Evolutionary conservation across 2,888 invertebrate species (phyloP), one percentile per base, ranked within the genome.

Genomic region (Siphlonurus alternatus): DNA sequence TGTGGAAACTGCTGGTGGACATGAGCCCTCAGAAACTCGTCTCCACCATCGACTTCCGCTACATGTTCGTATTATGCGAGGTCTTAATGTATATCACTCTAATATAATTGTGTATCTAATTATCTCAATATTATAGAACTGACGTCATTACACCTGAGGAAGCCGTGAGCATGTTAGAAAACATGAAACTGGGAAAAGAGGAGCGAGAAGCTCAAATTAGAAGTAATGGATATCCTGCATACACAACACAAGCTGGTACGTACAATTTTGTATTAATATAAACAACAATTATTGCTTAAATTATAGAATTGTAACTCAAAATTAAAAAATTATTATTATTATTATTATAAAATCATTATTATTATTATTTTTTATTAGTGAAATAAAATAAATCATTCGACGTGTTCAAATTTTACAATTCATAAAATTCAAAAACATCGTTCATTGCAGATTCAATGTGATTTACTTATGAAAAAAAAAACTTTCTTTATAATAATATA

Each of bases 191-290:
- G 1, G 81, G 81, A 0, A 87, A 84, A 74, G 76, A 80, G 1
- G 76, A 82, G 18, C 78, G 92, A 70, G 83, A 89, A 70, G 75
- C 81, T 63, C 77, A 80, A 66, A 75, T 93, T 65, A 69, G 78
- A 63, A 74, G 79, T 61, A 79, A 80, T 22, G 94, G 94, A 18
- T 91, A 90, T 73, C 93, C 92, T 0, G 88, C 89, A 0, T 88
- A 95, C 72, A 93, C 93, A 0, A 94, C 93, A 0, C 89, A 88
- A 82, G 86, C 85, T 67, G 89, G 86, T 84, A 73, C n/a, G n/a
- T n/a, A n/a, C n/a, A 73, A 77, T 69, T 23, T 10, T 25, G 53
- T 19, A 63, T 7, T 25, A 62, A 59, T 2, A 19, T n/a, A 20
- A 60, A 23, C 24, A 10, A n/a, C 19, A 19, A n/a, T n/a, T n/a